Base-by-base conservation (phyloP, 2,797 vertebrate genomes). In the Darevskia nairensis region DNA sequence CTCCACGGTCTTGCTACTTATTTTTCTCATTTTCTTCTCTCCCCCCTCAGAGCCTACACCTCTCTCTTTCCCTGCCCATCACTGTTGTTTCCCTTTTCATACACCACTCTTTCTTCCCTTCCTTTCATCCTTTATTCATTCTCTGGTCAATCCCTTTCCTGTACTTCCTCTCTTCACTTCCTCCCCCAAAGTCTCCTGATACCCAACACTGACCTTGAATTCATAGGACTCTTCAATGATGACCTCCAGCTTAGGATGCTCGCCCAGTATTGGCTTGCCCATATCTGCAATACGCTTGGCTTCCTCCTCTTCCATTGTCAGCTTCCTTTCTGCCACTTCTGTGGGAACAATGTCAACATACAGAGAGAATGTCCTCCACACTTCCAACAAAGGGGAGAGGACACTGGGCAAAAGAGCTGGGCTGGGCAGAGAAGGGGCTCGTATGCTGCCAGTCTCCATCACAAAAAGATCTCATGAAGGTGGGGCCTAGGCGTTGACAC, bases 161-260 rank as follows among this genome's bases (percentile, higher is more conserved):
- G 41, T 7, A 50, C 3, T 78, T 55, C 29, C 4, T 68, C 21
- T 4, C 8, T 39, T 68, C 21, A 3, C 8, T 39, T 72, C 64
- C 66, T 68, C 59, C 35, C 69, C 32, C 32, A 91, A 15, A 64
- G 75, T 15, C 84, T 50, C 50, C 50, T 71, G 55, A 81, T 91
- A 71, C 75, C 79, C 41, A 72, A 85, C 61, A 91, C 96, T 94
- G 93, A 99, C 99, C 98, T 99, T 99, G 96, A 99, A 99, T 95
- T 99, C 98, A 75, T 99, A 99, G 1, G 99, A 99, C 93, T 99
- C 99, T 95, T 99, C 99, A 89, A 99, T 99, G 95, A 99, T 98
- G 93, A 99, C 98, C 97, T 99, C 99, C 80, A 99, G 96, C 95
- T 99, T 99, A 86, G 98, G 96, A 95, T 99, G 98, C 91, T 98